Evolutionary conservation across 35 echinoderm and acorn worm genomes (phyloP).

Genomic region (Apostichopus japonicus): DNA sequence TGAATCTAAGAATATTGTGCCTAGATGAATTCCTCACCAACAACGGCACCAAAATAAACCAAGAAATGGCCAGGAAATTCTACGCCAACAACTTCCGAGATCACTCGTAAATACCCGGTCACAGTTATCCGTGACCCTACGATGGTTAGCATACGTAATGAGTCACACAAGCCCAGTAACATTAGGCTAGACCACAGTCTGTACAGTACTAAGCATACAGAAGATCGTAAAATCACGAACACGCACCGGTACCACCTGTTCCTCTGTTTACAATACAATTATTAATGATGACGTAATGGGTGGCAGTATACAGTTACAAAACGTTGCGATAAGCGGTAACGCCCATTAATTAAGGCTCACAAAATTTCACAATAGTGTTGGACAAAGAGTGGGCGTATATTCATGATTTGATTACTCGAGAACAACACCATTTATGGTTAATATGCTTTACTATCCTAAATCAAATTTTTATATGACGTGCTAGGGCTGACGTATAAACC

Average conservation of each 20-base stretch:
- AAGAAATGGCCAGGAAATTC: too few species aligned
- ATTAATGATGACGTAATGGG: not conserved
- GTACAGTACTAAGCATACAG: not conserved
- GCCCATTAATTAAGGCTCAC: not conserved
- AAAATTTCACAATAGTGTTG: not conserved
- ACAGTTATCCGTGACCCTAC: not conserved
- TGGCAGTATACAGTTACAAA: not conserved
- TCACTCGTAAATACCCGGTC: not conserved
- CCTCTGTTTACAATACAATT: not conserved
- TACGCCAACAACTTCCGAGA: not conserved
- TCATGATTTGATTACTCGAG: too few species aligned
- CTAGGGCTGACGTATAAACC: too few species aligned
- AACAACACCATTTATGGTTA: too few species aligned
- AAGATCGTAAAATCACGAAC: not conserved
- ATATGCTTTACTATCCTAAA: too few species aligned
- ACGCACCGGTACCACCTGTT: not conserved
- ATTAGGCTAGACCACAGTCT: not conserved
- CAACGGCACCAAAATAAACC: too few species aligned
- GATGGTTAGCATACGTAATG: not conserved
- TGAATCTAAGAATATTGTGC: too few species aligned
- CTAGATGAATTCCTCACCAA: too few species aligned
- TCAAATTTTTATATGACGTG: too few species aligned
- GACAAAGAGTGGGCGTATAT: not conserved
- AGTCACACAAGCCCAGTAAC: not conserved
- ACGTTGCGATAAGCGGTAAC: not conserved